Evolutionary conservation across 2,888 invertebrate species (phyloP).

Genomic region (Polydrusus pterygomalis): DNA sequence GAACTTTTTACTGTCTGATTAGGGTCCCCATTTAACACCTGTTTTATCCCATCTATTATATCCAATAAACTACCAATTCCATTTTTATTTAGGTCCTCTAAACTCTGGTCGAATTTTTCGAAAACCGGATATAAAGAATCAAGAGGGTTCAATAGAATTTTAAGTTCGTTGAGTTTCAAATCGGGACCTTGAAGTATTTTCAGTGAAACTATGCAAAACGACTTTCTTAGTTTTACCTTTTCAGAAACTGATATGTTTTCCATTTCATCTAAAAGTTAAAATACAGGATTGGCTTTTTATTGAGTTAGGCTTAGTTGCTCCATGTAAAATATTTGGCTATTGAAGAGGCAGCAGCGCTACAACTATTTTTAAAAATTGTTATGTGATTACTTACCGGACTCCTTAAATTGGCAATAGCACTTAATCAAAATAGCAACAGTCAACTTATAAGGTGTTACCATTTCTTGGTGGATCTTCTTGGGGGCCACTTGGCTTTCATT

Average conservation of each 20-base stretch:
- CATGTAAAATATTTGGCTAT: too few species aligned
- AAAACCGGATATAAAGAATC: slow-evolving; percentile 26
- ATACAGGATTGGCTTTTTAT: too few species aligned
- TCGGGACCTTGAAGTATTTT: slow-evolving; percentile 90
- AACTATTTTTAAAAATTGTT: too few species aligned
- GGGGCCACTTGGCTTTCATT: slow-evolving; percentile 40
- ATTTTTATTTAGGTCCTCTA: slow-evolving; percentile 76
- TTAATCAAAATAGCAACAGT: slow-evolving; percentile 84
- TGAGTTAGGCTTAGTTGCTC: too few species aligned
- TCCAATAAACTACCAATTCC: slow-evolving; percentile 70
- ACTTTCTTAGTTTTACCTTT: slow-evolving; percentile 77
- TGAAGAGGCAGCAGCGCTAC: too few species aligned
- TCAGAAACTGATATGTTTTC: slow-evolving; percentile 58
- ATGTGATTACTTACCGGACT: slow-evolving; percentile 69
- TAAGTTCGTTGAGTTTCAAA: slow-evolving; percentile 81
- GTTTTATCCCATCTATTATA: slow-evolving; percentile 65
- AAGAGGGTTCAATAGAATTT: slow-evolving; percentile 70
- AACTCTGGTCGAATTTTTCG: slow-evolving; percentile 74
- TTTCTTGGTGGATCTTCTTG: slow-evolving; percentile 54
- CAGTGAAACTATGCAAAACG: slow-evolving; percentile 87
- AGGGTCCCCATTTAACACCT: slow-evolving; percentile 60
- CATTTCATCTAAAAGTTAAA: slow-evolving; percentile 73
- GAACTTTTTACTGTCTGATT: slow-evolving; percentile 51
- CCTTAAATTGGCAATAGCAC: slow-evolving; percentile 81
- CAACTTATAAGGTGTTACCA: slow-evolving; percentile 86